phyloP scores from a whole-genome alignment of 2,888 invertebrate genomes.

The Eristalis tenax region DNA sequence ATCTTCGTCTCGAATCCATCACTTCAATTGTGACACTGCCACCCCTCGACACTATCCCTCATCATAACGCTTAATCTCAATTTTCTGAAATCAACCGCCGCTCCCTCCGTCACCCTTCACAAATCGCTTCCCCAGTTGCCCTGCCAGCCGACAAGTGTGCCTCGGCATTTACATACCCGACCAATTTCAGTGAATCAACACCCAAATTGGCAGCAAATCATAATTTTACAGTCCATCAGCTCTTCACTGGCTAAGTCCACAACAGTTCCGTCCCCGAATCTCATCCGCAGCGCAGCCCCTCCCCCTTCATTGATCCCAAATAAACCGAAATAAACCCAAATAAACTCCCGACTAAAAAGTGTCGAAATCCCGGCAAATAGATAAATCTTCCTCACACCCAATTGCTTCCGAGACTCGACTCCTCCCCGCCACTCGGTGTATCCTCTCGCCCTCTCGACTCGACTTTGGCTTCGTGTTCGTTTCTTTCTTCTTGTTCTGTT shows the following conservation, averaged over 20 bases:
- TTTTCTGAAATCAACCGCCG: not conserved
- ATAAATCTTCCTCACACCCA: slow-evolving; percentile 67
- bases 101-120: not conserved
- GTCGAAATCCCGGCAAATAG: slow-evolving; percentile 71
- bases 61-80: not conserved
- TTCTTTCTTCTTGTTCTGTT: slow-evolving; percentile 4
- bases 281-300: not conserved
- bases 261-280: no score
- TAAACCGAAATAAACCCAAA: slow-evolving; percentile 69
- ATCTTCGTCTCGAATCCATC: no score
- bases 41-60: not conserved
- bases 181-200: slow-evolving; percentile 31
- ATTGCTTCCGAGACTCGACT: slow-evolving; percentile 6
- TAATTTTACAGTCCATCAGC: slow-evolving; percentile 66
- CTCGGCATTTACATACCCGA: slow-evolving; percentile 34
- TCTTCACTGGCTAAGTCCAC: not conserved
- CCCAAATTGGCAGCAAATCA: slow-evolving; percentile 53
- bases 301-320: slow-evolving; percentile 55
- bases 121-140: not conserved
- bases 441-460: not conserved
- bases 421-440: not conserved
- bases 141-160: not conserved
- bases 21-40: no score
- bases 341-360: slow-evolving; percentile 67
- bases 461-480: not conserved